Percentiles rank a stretch among this genome's conserved stretches.
phyloP scores from a whole-genome alignment of 2,797 vertebrate genomes.

The Phalanger gymnotis region DNA sequence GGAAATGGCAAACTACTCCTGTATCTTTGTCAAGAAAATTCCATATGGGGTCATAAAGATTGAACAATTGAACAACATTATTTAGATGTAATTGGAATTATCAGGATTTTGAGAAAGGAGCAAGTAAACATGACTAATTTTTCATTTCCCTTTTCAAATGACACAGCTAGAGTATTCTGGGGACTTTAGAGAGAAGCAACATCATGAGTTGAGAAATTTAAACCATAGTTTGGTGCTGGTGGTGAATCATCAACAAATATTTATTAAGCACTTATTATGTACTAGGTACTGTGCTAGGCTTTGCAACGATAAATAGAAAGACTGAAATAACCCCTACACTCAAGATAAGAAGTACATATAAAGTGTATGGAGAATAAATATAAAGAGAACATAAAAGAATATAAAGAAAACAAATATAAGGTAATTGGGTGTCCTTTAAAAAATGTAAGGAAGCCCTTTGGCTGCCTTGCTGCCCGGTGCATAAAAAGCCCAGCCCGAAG shows the following conservation, averaged over 20 bases:
- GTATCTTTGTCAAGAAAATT: background rate
- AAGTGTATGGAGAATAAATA: background rate
- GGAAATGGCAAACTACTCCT: background rate
- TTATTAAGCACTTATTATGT: background rate
- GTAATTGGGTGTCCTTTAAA: background rate
- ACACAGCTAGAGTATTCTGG: slow-evolving; percentile 11
- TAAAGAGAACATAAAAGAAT: background rate
- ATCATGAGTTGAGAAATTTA: slow-evolving; percentile 41
- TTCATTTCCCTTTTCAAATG: slow-evolving; percentile 54
- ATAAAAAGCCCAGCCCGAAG: background rate
- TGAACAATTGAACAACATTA: background rate
- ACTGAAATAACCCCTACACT: background rate
- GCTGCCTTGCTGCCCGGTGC: background rate
- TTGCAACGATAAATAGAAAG: background rate
- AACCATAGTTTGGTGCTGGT: background rate
- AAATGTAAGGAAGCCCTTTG: background rate
- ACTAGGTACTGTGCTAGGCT: background rate
- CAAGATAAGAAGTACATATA: background rate
- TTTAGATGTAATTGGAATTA: slow-evolving; percentile 50
- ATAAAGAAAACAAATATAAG: background rate
- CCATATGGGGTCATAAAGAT: background rate
- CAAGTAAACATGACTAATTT: slow-evolving; percentile 65
- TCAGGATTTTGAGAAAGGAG: slow-evolving; percentile 54
- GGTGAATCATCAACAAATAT: background rate
- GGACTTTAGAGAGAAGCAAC: slow-evolving; percentile 40